Evolutionary conservation across 2,113 vertebrate genomes (phyloP), one percentile per base, ranked within the genome.

Genomic region (Eulacestoma nigropectus): DNA sequence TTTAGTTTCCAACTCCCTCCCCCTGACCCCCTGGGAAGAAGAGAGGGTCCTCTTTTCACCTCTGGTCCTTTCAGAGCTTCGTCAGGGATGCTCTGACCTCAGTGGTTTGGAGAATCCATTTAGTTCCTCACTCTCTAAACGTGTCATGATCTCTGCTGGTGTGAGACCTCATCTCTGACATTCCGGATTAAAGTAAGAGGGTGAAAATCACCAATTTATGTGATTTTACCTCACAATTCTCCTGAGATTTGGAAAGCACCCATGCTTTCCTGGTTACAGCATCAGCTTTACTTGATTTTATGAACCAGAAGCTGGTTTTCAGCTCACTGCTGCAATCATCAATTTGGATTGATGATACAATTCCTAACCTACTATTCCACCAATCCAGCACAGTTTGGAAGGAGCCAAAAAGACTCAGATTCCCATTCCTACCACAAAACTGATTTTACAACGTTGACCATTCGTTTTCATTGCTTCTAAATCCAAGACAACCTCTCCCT

Each of bases 1-100:
- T 60, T 84, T 18, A 60, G 87, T 96, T 96, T 96, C 93, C 95
- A 89, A 3, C 47, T 90, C 88, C 85, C 90, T 84, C 20, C 56
- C 79, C n/a, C 29, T 23, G 42, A 69, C 59, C 30, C 63, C 62
- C 74, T 47, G 55, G 47, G 63, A 68, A 95, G 87, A 72, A 33
- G 68, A 75, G 56, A 74, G 18, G 78, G 25, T 93, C 77, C 92
- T 89, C 78, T 70, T 56, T 55, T 90, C 87, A 73, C 89, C 95
- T 62, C 77, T 90, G 60, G 10, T 80, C 70, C 64, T 84, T 41
- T 63, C 18, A 39, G 30, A 65, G 53, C 64, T 44, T 76, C 37
- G 4, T 11, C 60, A 49, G 57, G 44, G 88, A 11, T 37, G 42
- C 39, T 26, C 15, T 15, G 8, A 29, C 7, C 35, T 22, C 59